phyloP scores from a whole-genome alignment of 2,113 vertebrate genomes.

The Phyllostomus hastatus region DNA sequence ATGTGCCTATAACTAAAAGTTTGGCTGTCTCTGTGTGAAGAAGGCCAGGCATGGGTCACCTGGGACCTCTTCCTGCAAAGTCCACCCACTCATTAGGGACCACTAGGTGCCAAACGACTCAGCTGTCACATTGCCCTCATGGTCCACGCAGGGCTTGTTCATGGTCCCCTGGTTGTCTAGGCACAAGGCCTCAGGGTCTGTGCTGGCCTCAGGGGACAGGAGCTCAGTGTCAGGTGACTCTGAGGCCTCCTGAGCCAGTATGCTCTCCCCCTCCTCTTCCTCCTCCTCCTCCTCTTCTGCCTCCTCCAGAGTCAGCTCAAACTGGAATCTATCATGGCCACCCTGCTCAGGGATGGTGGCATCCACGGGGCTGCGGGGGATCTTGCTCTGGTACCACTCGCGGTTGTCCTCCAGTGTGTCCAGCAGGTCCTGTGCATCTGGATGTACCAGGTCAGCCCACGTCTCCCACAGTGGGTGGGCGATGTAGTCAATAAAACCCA shows the following conservation, averaged over 20 bases:
- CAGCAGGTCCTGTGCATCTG: constrained; percentile 92
- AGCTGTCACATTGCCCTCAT: constrained; percentile 65
- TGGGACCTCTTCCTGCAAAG: not conserved
- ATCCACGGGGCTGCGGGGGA: constrained; percentile 86
- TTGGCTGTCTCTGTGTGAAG: not conserved
- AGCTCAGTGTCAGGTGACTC: not conserved
- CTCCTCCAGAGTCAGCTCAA: constrained; percentile 88
- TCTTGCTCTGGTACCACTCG: constrained; percentile 96
- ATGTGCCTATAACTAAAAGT: not conserved
- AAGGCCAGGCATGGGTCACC: not conserved
- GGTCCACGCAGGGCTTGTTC: constrained; percentile 60
- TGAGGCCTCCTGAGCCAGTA: constrained; percentile 48
- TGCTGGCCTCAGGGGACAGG: not conserved
- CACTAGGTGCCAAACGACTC: constrained; percentile 73
- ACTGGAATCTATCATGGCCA: constrained; percentile 86
- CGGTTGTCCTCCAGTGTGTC: constrained; percentile 94
- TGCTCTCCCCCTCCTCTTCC: constrained; percentile 58
- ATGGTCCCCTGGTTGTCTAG: constrained; percentile 13
- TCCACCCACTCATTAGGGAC: too few species aligned
- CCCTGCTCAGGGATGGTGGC: constrained; percentile 64
- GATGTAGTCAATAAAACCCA: constrained; percentile 95
- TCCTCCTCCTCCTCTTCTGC: constrained; percentile 85
- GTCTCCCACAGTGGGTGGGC: constrained; percentile 96
- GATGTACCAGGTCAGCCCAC: constrained; percentile 93
- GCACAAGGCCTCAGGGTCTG: not conserved